Evolutionary conservation across 2,113 vertebrate genomes (phyloP).

Genomic region (Myrmecophaga tridactyla): DNA sequence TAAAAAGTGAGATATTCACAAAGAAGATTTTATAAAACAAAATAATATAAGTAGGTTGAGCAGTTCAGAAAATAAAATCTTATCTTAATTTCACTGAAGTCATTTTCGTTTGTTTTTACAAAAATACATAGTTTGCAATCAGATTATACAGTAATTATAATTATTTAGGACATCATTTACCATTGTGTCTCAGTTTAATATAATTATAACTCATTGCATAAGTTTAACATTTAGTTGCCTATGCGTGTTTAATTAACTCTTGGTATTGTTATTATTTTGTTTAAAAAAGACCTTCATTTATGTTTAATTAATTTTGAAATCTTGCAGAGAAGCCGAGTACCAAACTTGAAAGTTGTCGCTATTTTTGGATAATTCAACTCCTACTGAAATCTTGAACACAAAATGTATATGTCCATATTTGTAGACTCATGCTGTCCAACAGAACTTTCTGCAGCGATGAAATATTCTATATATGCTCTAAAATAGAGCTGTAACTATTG

Average conservation of each 20-base stretch:
- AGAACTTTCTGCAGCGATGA: not conserved
- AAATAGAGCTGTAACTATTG: not conserved
- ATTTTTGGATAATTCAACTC: not conserved
- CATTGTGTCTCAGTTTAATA: not conserved
- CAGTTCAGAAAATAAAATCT: not conserved
- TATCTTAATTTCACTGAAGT: not conserved
- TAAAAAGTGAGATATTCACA: not conserved
- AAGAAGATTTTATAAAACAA: not conserved
- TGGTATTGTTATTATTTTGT: not conserved
- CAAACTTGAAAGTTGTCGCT: constrained; percentile 20
- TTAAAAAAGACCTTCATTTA: not conserved
- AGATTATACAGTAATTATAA: not conserved
- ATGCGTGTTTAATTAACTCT: not conserved
- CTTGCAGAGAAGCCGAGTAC: not conserved
- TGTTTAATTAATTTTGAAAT: constrained; percentile 30
- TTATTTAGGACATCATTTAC: constrained; percentile 24
- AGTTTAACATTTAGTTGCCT: constrained; percentile 12
- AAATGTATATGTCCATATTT: not conserved
- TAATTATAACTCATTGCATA: not conserved
- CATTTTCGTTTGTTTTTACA: not conserved
- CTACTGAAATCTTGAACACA: not conserved
- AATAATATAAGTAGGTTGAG: not conserved
- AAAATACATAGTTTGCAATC: not conserved
- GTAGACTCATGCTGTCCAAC: not conserved
- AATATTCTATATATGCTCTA: not conserved